Base-by-base conservation (phyloP, 2,888 invertebrate genomes). In the Sesia apiformis region DNA sequence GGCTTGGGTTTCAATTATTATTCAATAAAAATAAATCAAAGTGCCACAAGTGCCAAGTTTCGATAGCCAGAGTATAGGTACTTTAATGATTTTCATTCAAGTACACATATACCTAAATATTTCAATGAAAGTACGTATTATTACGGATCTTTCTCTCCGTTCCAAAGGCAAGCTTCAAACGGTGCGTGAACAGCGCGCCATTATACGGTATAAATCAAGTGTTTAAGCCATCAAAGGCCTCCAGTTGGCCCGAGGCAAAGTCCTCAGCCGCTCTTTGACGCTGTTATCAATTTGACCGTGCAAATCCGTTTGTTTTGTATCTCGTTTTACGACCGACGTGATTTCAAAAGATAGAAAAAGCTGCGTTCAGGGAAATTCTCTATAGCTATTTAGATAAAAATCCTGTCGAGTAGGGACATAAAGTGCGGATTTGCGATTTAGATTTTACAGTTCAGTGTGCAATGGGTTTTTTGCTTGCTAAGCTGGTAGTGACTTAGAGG, bases 211-310 rank as follows among this genome's bases (percentile, higher is more conserved):
- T 46, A 46, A 46, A 46, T 46, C 46, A 46, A 46, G 46, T 46
- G 46, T 46, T 46, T 46, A 8, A 46, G 46, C 46, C 46, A 8
- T 46, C 46, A 46, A 8, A 46, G 46, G 46, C 46, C 0, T n/a
- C 46, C 8, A 46, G 46, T 8, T 46, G n/a, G 46, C 46, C 46
- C 46, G 46, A 4, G 46, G 46, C 46, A n/a, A 7, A 53, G n/a
- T 39, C 43, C 42, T 38, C 52, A 38, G 39, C 38, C n/a, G 5
- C 5, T 6, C 60, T 63, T 59, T 63, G 60, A 63, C 64, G 55
- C 56, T 56, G 57, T 64, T 69, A 72, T 66, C 72, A 67, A 71
- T 69, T 77, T 76, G 74, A 70, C 70, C 74, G 74, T 71, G 64
- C 64, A 74, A 76, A 72, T 72, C 72, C 71, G 62, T 63, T 70